phyloP scores from a whole-genome alignment of 2,888 invertebrate species.

The Galerucella pusilla region DNA sequence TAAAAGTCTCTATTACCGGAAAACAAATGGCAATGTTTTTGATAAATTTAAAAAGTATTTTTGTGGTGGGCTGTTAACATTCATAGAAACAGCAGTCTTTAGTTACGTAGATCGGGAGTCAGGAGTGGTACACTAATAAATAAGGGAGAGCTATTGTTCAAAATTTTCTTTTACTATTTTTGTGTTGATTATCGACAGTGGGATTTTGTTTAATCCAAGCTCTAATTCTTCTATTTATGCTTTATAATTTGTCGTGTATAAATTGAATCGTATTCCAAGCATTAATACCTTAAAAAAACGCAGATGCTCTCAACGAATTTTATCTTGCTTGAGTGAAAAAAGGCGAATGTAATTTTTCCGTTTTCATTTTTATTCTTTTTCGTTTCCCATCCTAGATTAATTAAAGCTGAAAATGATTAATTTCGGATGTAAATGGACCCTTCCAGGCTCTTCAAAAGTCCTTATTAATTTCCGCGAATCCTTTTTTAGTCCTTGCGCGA shows the following conservation, averaged over 20 bases:
- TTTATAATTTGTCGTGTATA: background rate
- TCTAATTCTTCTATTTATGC: background rate
- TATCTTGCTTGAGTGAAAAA: background rate
- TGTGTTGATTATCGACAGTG: background rate
- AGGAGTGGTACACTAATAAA: no score
- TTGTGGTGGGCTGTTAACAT: no score
- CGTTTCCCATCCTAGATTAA: slow-evolving; percentile 14
- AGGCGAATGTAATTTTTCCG: slow-evolving; percentile 15
- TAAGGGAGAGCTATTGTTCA: no score
- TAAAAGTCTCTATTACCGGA: no score
- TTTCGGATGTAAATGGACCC: slow-evolving; percentile 11
- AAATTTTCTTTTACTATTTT: background rate
- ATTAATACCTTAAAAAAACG: background rate
- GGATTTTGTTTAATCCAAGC: background rate
- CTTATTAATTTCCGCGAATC: slow-evolving; percentile 19
- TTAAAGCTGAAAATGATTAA: slow-evolving; percentile 19
- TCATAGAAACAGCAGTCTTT: no score
- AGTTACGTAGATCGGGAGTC: no score
- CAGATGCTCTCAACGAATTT: slow-evolving; percentile 11
- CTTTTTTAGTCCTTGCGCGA: slow-evolving; percentile 5
- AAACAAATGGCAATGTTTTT: no score
- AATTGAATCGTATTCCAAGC: background rate
- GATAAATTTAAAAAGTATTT: no score
- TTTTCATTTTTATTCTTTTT: background rate
- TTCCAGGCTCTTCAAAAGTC: slow-evolving; percentile 10